Evolutionary conservation across 2,888 invertebrate species (phyloP).

Genomic region (Scaptodrosophila latifasciaeformis): DNA sequence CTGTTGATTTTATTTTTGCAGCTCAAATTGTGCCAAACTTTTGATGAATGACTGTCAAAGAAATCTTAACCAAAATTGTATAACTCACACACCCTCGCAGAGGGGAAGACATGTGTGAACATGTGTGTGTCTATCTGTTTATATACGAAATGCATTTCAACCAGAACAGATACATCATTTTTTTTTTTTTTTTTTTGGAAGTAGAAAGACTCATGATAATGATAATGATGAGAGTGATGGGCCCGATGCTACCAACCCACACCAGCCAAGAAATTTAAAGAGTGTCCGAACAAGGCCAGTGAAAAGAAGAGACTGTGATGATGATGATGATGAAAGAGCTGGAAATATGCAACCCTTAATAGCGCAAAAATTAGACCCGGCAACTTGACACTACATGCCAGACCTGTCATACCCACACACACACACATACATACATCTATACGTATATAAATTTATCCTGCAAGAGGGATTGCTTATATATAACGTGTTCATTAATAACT

Average conservation of each 20-base stretch:
- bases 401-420: conserved; percentile 7
- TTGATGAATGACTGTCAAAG: conserved; percentile 50
- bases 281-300: conserved; percentile 15
- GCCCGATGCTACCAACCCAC: too few relatives aligned
- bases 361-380: conserved; percentile 23
- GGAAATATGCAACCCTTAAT: conserved; percentile 46
- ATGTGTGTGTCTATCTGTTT: neutral
- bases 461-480: too few relatives aligned
- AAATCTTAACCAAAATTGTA: conserved; percentile 28
- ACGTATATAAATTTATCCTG: too few relatives aligned
- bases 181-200: neutral
- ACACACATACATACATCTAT: conserved; percentile 15
- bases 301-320: conserved; percentile 3
- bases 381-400: conserved; percentile 21
- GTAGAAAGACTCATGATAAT: too few relatives aligned
- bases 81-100: conserved; percentile 13
- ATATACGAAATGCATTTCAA: conserved; percentile 41
- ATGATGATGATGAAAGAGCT: conserved; percentile 36
- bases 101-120: conserved; percentile 12
- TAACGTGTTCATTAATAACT: conserved; percentile 65
- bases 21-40: conserved; percentile 36
- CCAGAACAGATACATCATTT: conserved; percentile 50
- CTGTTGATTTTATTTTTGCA: neutral
- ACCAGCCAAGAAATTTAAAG: conserved; percentile 46
- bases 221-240: too few relatives aligned